Base-by-base conservation (phyloP, 2,888 invertebrate genomes). In the Apamea epomidion region DNA sequence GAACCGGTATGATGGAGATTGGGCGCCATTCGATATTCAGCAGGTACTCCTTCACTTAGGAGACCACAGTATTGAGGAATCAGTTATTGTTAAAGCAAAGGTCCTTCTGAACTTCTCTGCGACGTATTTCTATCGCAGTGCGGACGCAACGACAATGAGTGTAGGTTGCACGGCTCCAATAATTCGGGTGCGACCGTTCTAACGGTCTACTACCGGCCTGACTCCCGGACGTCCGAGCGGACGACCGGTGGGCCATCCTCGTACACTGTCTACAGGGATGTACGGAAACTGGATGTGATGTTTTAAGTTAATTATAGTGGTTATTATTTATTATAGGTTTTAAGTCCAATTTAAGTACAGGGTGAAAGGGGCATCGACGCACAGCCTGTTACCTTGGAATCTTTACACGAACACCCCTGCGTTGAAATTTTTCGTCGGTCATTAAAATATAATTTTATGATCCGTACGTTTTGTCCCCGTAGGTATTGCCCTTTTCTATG, bases 191-290 rank as follows among this genome's bases (percentile, higher is more conserved):
- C 81, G 84, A 85, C 85, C 88, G 81, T 77, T 77, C 88, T 90
- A 88, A 87, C 91, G 87, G 86, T 81, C 84, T 69, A 86, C 86
- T 89, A 86, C 80, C 78, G 91, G 83, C 79, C 86, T 71, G 74
- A 74, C 86, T 81, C 86, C 89, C 88, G 92, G 85, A 87, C 81
- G 74, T 83, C 78, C 87, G 81, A 37, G 80, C 90, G 88, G 89
- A 89, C 77, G 83, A 87, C 84, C 85, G 85, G 83, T 88, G 78
- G 69, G 73, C 65, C 80, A 72, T 78, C 74, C 89, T 76, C 32
- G 64, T 64, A 42, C 70, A 45, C 76, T 65, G 21, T 29, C 14
- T n/a, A 48, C 83, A 58, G 18, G 54, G 81, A 78, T 78, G 37
- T 75, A 69, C 0, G 2, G 10, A 3, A 7, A 76, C 87, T 90